Evolutionary conservation across 2,113 vertebrate species (phyloP).

Genomic region (Jaculus jaculus): DNA sequence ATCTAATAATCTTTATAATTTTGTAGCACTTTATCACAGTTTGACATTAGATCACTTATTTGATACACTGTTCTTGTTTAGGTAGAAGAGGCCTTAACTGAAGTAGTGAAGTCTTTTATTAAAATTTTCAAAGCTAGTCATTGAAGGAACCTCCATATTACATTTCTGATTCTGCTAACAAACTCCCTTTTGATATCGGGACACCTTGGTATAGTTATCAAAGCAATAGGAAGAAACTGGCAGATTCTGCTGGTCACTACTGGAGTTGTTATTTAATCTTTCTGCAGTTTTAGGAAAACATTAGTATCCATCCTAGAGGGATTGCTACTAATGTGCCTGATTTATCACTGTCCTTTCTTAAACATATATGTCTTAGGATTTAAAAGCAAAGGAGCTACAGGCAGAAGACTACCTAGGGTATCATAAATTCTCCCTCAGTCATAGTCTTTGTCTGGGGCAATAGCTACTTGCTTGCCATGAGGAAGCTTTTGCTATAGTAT

Average conservation of each 20-base stretch:
- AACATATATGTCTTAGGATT: slow-evolving; percentile 5
- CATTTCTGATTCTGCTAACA: neutral
- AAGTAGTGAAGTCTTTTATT: neutral
- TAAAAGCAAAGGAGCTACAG: slow-evolving; percentile 24
- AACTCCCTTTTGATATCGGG: neutral
- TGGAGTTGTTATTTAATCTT: slow-evolving; percentile 36
- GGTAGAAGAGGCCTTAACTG: neutral
- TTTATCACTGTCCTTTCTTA: slow-evolving; percentile 54
- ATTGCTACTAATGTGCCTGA: slow-evolving; percentile 35
- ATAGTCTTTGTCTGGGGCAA: slow-evolving; percentile 54
- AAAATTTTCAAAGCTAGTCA: neutral
- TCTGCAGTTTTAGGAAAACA: slow-evolving; percentile 15
- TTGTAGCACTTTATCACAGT: neutral
- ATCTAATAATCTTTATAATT: neutral
- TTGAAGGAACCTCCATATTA: neutral
- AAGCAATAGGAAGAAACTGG: neutral
- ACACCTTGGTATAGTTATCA: slow-evolving; percentile 4
- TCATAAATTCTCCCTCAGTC: slow-evolving; percentile 49
- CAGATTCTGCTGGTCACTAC: neutral
- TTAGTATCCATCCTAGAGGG: neutral
- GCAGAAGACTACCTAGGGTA: slow-evolving; percentile 53
- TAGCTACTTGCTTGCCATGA: slow-evolving; percentile 39
- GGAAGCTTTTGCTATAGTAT: slow-evolving; percentile 42
- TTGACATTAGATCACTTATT: neutral
- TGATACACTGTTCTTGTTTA: neutral